These are phyloP conservation scores for Heliothis subflexa DNA, from an alignment of 1,140 invertebrate species.

Conservation along the genomic window DNA sequence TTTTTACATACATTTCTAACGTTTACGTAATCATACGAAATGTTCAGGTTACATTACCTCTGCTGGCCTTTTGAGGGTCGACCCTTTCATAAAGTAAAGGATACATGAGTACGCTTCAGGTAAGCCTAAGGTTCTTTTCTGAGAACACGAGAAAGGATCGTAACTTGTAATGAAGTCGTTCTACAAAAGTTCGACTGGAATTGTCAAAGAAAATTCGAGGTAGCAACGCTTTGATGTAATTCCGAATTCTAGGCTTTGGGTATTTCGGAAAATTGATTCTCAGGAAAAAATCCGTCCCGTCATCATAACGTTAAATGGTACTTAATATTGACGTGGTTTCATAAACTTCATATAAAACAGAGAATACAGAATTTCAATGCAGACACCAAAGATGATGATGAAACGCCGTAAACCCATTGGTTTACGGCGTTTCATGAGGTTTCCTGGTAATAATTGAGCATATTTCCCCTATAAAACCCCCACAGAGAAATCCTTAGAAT, in stretches of 20 bases:
- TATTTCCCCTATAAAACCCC: too few relatives aligned
- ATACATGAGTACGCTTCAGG: not conserved
- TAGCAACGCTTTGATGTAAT: slow-evolving; percentile 1
- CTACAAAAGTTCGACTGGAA: not conserved
- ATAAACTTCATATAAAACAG: too few relatives aligned
- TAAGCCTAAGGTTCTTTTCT: not conserved
- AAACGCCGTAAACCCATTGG: too few relatives aligned
- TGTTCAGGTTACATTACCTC: slow-evolving; percentile 9
- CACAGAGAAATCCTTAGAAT: not conserved
- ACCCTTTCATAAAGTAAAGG: slow-evolving; percentile 26
- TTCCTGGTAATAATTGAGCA: too few relatives aligned
- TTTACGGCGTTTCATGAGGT: too few relatives aligned
- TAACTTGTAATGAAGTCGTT: not conserved
- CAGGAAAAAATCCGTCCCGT: too few relatives aligned
- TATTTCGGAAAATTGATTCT: too few relatives aligned
- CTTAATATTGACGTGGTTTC: too few relatives aligned
- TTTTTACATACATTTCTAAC: not conserved
- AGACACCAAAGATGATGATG: too few relatives aligned
- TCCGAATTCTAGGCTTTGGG: not conserved
- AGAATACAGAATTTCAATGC: too few relatives aligned
- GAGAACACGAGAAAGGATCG: not conserved
- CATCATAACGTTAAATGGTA: too few relatives aligned
- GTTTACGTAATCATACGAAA: slow-evolving; percentile 9
- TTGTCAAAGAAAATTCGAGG: not conserved
- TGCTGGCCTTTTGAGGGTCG: slow-evolving; percentile 7